These are phyloP conservation scores for Cepaea nemoralis DNA, from an alignment of 1,140 invertebrate genomes.

Conservation along the genomic window DNA sequence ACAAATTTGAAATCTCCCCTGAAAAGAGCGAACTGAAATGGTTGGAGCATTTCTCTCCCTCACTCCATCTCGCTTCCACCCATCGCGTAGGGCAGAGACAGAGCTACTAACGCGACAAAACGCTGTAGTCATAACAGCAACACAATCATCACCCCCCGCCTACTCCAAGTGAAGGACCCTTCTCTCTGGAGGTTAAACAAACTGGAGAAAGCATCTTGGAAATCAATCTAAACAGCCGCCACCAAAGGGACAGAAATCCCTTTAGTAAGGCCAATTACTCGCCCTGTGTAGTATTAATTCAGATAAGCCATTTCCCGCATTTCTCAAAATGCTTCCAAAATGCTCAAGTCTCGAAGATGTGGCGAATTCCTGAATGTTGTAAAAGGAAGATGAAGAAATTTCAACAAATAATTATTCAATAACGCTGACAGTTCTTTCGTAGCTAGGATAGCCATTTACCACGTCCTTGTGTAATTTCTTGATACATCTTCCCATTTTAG, in stretches of 20 bases:
- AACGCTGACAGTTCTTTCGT: too few species aligned
- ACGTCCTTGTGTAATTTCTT: too few species aligned
- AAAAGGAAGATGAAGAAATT: too few species aligned
- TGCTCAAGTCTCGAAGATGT: not conserved
- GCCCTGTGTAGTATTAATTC: conserved; percentile 25
- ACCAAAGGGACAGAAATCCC: conserved; percentile 23
- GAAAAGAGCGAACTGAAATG: too few species aligned
- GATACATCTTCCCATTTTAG: too few species aligned
- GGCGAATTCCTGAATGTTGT: not conserved
- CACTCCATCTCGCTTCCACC: not conserved
- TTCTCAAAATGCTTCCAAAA: not conserved
- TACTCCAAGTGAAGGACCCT: conserved; percentile 22
- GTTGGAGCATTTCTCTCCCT: too few species aligned
- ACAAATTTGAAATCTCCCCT: not conserved
- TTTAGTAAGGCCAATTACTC: conserved; percentile 39
- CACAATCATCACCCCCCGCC: not conserved
- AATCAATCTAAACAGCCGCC: conserved; percentile 32
- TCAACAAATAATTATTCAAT: too few species aligned
- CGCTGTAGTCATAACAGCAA: conserved; percentile 18
- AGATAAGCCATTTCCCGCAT: conserved; percentile 17
- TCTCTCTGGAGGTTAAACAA: conserved; percentile 14
- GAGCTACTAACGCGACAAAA: conserved; percentile 2
- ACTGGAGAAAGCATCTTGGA: conserved; percentile 21
- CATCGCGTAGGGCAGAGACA: not conserved
- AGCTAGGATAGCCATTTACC: too few species aligned